Percentiles rank a stretch among this genome's conserved stretches.
Evolutionary conservation across 2,888 invertebrate species (phyloP).

Genomic region (Aspidiotus destructor): DNA sequence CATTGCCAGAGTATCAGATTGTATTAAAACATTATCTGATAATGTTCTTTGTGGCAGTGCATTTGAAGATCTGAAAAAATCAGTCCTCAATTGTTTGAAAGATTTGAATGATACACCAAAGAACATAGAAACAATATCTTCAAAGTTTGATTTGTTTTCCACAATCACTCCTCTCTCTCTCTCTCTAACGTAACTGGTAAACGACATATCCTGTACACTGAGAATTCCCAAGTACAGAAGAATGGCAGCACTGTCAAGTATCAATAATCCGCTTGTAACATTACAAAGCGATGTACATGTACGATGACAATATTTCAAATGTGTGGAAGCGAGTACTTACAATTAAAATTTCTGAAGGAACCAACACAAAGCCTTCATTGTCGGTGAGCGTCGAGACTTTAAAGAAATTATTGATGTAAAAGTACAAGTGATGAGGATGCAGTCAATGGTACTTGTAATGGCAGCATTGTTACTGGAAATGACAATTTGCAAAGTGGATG

Average conservation of each 20-base stretch:
- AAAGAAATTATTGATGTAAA: not conserved
- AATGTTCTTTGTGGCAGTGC: constrained; percentile 4
- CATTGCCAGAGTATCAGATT: not conserved
- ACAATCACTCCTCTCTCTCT: too few relatives aligned
- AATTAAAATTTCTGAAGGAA: not conserved
- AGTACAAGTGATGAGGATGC: not conserved
- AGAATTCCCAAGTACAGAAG: too few relatives aligned
- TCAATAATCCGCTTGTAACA: too few relatives aligned
- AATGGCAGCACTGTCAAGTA: too few relatives aligned
- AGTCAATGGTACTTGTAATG: too few relatives aligned
- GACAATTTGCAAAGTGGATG: too few relatives aligned
- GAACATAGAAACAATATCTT: constrained; percentile 4
- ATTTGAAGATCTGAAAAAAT: constrained; percentile 4
- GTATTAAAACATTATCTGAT: not conserved
- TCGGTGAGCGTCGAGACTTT: not conserved
- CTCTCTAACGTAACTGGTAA: too few relatives aligned
- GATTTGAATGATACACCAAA: not conserved
- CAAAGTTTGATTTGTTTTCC: constrained; percentile 4
- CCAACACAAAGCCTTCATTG: not conserved
- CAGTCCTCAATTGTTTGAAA: not conserved
- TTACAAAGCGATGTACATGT: too few relatives aligned
- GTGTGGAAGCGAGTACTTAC: not conserved
- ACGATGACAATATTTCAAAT: not conserved
- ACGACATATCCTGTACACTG: too few relatives aligned
- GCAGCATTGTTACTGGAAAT: too few relatives aligned